Evolutionary conservation across 1,140 invertebrate genomes (phyloP).

Genomic region (Pteromalus puparum): DNA sequence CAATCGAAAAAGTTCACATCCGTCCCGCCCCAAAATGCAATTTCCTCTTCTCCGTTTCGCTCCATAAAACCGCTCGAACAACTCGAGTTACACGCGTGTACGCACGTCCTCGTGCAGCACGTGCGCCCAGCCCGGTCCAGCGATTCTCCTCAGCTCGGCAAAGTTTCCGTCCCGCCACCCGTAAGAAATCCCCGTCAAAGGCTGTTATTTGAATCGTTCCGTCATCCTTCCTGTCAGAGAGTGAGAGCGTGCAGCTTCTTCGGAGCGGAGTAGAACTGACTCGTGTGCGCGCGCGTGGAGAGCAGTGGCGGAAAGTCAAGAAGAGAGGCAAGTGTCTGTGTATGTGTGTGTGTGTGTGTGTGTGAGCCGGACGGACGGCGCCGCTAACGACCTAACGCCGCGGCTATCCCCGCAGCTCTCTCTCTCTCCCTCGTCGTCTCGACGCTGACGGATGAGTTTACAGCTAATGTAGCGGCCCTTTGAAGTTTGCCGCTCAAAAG

Average conservation of each 20-base stretch:
- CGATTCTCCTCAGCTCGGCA: background rate
- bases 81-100: slow-evolving; percentile 39
- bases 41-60: background rate
- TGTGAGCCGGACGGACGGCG: slow-evolving; percentile 62
- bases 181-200: slow-evolving; percentile 50
- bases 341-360: background rate
- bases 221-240: slow-evolving; percentile 52
- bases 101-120: background rate
- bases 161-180: slow-evolving; percentile 50
- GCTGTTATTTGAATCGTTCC: slow-evolving; percentile 53
- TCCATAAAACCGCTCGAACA: slow-evolving; percentile 12
- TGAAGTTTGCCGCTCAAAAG: slow-evolving; percentile 65
- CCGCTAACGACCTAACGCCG: slow-evolving; percentile 71
- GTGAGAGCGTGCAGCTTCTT: slow-evolving; percentile 22
- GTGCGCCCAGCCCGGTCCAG: slow-evolving; percentile 10
- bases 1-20: background rate
- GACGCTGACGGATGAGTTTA: slow-evolving; percentile 75
- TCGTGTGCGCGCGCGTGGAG: background rate
- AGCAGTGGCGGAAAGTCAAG: background rate
- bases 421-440: slow-evolving; percentile 60
- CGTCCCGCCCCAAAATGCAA: background rate
- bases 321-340: background rate
- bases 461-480: slow-evolving; percentile 72
- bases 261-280: background rate
- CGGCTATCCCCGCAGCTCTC: slow-evolving; percentile 46